These are phyloP conservation scores for Sebastolobus altivelis DNA, from an alignment of 2,797 vertebrate species.

Conservation along the genomic window DNA sequence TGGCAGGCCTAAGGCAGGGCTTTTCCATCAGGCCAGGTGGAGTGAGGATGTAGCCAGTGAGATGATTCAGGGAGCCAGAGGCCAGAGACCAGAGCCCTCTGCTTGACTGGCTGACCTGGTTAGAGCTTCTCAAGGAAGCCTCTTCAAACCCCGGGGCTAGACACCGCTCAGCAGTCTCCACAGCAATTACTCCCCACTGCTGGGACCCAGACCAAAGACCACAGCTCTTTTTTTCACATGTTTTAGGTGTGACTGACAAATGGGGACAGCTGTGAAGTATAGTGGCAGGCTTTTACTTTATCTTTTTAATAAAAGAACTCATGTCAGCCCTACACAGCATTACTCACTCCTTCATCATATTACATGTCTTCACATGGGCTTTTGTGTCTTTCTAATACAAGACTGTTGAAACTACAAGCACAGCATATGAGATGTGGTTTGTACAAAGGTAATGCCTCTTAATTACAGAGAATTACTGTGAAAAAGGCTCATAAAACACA, in stretches of 20 bases:
- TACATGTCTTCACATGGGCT: neutral
- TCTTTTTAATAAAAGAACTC: slow-evolving; percentile 21
- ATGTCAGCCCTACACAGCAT: neutral
- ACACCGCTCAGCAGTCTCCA: slow-evolving; percentile 24
- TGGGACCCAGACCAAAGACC: slow-evolving; percentile 23
- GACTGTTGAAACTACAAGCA: neutral
- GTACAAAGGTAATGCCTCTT: slow-evolving; percentile 5
- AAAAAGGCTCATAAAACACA: slow-evolving; percentile 27
- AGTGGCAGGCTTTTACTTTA: slow-evolving; percentile 1
- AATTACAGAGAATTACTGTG: neutral
- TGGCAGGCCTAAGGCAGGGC: slow-evolving; percentile 49
- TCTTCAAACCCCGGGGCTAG: slow-evolving; percentile 37
- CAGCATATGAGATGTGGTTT: neutral
- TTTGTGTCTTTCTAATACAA: neutral
- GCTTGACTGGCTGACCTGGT: slow-evolving; percentile 45
- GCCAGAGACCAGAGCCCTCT: slow-evolving; percentile 32
- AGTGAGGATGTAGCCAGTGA: slow-evolving; percentile 29
- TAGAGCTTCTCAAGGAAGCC: slow-evolving; percentile 28
- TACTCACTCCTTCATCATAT: neutral
- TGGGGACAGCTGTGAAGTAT: neutral
- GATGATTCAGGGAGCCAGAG: slow-evolving; percentile 47
- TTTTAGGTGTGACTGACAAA: slow-evolving; percentile 38
- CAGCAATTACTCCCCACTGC: slow-evolving; percentile 40
- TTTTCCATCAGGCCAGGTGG: slow-evolving; percentile 32
- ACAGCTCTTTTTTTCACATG: neutral